A percentile compares a stretch with the other conserved stretches of the same genome.
Conservation (phyloP, 35 echinoderm and acorn worm species). For the Acanthaster planci region DNA sequence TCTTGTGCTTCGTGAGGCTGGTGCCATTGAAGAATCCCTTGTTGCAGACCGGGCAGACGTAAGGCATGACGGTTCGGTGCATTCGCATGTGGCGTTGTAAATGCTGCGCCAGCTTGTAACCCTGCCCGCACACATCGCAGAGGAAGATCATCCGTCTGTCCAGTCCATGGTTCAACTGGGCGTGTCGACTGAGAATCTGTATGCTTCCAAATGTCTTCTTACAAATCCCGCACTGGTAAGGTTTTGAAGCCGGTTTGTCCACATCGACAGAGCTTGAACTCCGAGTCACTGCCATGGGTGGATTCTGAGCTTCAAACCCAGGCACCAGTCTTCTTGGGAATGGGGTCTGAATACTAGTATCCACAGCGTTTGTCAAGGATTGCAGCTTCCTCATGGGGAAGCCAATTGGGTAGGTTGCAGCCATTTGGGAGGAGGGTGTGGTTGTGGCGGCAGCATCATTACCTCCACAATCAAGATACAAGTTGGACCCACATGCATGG, state of each 20-base stretch:
- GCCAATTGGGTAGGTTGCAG: background rate
- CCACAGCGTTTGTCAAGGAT: background rate
- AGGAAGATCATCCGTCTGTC: slow-evolving; percentile 5
- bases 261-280: background rate
- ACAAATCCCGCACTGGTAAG: slow-evolving; percentile 40
- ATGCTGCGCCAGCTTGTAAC: slow-evolving; percentile 30
- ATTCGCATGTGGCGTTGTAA: slow-evolving; percentile 29
- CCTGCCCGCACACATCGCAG: slow-evolving; percentile 37
- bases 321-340: too few relatives aligned
- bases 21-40: slow-evolving; percentile 28
- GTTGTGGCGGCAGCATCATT: background rate
- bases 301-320: background rate
- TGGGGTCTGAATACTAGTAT: background rate
- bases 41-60: slow-evolving; percentile 5
- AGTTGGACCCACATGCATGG: background rate
- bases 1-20: slow-evolving; percentile 4
- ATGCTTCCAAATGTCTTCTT: slow-evolving; percentile 45
- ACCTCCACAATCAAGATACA: background rate
- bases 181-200: slow-evolving; percentile 30
- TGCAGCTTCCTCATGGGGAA: background rate
- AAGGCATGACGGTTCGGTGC: slow-evolving; percentile 31
- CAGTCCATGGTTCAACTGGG: slow-evolving; percentile 33
- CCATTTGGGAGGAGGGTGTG: background rate
- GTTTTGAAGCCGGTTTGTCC: background rate
- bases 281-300: background rate